Evolutionary conservation across 1,140 invertebrate species (phyloP).

Genomic region (Yoshiicerus persimilis): DNA sequence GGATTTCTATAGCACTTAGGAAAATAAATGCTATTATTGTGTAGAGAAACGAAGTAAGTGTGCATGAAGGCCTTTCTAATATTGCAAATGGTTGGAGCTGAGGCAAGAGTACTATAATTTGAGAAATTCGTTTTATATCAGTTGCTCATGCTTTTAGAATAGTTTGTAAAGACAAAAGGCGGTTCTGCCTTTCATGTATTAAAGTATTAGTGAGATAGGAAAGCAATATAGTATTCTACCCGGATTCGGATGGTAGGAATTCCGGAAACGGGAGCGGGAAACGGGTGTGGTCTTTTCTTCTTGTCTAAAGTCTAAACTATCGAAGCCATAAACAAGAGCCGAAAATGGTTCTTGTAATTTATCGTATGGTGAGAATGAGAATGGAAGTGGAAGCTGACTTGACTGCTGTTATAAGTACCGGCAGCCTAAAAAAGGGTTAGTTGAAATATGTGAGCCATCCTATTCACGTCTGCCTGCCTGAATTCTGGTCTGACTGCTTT

Average conservation of each 20-base stretch:
- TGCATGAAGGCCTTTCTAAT: neutral
- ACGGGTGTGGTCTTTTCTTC: constrained; percentile 10
- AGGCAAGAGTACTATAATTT: neutral
- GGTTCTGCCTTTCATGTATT: neutral
- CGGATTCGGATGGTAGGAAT: neutral
- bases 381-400: constrained; percentile 13
- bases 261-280: neutral
- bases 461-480: neutral
- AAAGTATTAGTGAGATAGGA: neutral
- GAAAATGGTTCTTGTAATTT: constrained; percentile 10
- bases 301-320: constrained; percentile 9
- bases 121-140: neutral
- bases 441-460: constrained; percentile 10
- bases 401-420: constrained; percentile 5
- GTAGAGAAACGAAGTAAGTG: neutral
- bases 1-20: neutral
- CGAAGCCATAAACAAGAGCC: neutral
- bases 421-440: neutral
- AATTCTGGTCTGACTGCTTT: neutral
- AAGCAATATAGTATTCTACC: neutral
- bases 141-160: neutral
- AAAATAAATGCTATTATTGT: neutral
- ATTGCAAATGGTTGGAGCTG: neutral
- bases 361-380: constrained; percentile 21
- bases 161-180: neutral